Evolutionary conservation across 1,140 invertebrate species (phyloP), one percentile per base, ranked within the genome.

Genomic region (Leptinotarsa lineolata): DNA sequence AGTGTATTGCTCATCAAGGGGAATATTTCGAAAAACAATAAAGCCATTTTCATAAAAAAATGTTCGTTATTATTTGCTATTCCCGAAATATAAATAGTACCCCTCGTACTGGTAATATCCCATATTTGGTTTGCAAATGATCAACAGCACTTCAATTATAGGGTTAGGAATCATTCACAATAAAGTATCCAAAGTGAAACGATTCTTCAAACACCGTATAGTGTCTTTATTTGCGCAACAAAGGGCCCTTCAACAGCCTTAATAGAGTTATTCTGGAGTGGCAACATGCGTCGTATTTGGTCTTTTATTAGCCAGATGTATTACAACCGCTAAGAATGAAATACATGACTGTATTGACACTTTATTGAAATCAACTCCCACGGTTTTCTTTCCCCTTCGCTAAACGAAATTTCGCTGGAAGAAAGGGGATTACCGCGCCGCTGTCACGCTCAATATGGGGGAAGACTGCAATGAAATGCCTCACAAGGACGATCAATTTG

Each of bases 361-460:
- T 63, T 63, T 24, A 63, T 63, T 63, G 60, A 63, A 63, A 63
- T 63, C 60, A 63, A 21, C 60, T 63, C 60, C 60, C 18, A 63
- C 20, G 60, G 60, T 24, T 24, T 63, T 63, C 60, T 63, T 63
- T 24, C 20, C 60, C 60, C 18, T 21, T 24, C 21, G 13, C 60
- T 22, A 54, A 54, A 54, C 48, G 15, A 18, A 54, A 18, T 54
- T 54, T 54, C 48, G n/a, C n/a, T 63, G 16, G 60, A 24, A 24
- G 60, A 22, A 63, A 21, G 60, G 60, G 60, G 60, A 63, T 24
- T 20, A 21, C 60, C 20, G 60, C 20, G 21, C 16, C 60, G 60
- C 60, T 63, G 60, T 63, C 60, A 63, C 60, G 60, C 20, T 63
- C 60, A 63, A 63, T 63, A 63, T 63, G 30, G 60, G 60, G 60